Evolutionary conservation across 2,797 vertebrate genomes (phyloP), one percentile per base, ranked within the genome.

Genomic region (Florisuga fusca): DNA sequence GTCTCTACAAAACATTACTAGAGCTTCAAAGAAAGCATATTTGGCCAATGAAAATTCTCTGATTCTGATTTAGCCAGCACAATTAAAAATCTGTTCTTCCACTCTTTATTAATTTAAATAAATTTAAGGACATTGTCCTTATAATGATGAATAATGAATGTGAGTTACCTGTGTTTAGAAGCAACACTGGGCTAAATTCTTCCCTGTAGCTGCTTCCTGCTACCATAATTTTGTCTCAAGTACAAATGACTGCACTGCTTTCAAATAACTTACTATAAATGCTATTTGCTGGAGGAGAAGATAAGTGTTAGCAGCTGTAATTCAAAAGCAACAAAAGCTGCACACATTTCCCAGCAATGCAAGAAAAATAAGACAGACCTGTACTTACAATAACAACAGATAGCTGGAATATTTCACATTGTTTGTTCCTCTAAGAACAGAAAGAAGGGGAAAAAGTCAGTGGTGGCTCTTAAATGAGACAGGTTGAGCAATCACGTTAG

Each of bases 261-360:
- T 93, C 95, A 95, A 90, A 95, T 66, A 93, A 92, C 76, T 90
- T 63, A 81, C 89, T 66, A 57, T 69, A 94, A 96, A 96, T 20
- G 48, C 78, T 76, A 1, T 93, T 94, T 93, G 66, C 93, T 91
- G 85, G 78, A 89, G 87, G 74, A 85, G 78, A 87, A 94, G 93
- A 81, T 93, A 93, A 96, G 76, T 94, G 48, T 68, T 57, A 69
- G 87, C 66, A 92, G 87, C 78, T 63, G 68, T 89, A 94, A 95
- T 90, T 95, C 87, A 94, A 87, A 92, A 74, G 58, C 48, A 76
- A 62, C 76, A 93, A 93, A 95, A 83, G 72, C 90, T 71, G 71
- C 75, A 82, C 69, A 26, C 75, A 79, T 72, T 93, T 75, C 92
- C 73, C 75, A 89, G 90, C 91, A 94, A 92, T 72, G 75, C 61